phyloP scores from a whole-genome alignment of 2,113 vertebrate species.

The Holacanthus passer region DNA sequence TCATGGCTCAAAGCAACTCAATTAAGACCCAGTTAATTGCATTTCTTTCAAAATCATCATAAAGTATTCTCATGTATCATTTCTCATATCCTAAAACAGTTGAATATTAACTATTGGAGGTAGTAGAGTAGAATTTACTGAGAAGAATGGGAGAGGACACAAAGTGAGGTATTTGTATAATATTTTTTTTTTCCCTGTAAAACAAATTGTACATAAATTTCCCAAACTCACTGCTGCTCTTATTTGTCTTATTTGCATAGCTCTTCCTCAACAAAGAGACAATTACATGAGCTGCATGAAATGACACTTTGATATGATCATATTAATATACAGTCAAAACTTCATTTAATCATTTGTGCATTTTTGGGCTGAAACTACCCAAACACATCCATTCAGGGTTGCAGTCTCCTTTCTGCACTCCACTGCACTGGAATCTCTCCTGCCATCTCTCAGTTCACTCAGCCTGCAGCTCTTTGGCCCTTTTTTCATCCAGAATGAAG shows the following conservation, averaged over 20 bases:
- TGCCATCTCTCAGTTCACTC: conserved; percentile 10
- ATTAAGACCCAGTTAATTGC: not conserved
- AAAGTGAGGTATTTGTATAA: conserved; percentile 5
- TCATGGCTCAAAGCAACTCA: too few relatives aligned
- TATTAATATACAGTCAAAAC: conserved; percentile 6
- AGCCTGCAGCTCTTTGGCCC: conserved; percentile 59
- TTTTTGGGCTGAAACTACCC: not conserved
- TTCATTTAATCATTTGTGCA: not conserved
- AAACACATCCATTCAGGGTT: not conserved
- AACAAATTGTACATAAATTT: not conserved
- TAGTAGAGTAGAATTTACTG: not conserved
- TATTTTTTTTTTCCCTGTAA: conserved; percentile 11
- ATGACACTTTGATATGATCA: not conserved
- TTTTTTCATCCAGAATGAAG: conserved; percentile 84
- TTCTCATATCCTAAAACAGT: not conserved
- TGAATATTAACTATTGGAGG: not conserved
- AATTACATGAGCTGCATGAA: not conserved
- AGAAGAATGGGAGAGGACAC: not conserved
- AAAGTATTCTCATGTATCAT: not conserved
- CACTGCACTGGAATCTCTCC: not conserved
- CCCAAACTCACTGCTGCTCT: not conserved
- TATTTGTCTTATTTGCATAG: not conserved
- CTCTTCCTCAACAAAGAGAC: not conserved
- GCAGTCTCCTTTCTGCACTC: not conserved
- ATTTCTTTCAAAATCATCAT: not conserved